phyloP scores from a whole-genome alignment of 2,797 vertebrate genomes.

The Phoxinus dragarum region DNA sequence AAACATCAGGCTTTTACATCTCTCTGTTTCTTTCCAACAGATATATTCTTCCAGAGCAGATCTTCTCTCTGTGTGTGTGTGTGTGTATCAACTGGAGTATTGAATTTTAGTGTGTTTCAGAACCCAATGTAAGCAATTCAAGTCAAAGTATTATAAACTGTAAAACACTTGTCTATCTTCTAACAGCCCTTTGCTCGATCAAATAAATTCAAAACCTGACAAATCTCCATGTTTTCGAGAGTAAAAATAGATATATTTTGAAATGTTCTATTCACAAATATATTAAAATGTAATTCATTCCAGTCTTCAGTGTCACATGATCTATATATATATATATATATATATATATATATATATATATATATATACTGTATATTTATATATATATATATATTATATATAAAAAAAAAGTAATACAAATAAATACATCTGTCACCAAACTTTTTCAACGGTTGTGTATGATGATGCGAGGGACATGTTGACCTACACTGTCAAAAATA shows the following conservation, averaged over 20 bases:
- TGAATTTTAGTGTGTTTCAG: not conserved
- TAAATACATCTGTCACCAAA: too few species aligned
- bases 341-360: too few species aligned
- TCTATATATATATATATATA: not conserved
- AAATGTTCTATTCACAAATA: not conserved
- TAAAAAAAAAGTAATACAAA: too few species aligned
- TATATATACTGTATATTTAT: too few species aligned
- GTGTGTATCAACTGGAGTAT: not conserved
- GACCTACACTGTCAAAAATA: not conserved
- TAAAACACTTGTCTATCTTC: not conserved
- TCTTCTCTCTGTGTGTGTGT: not conserved
- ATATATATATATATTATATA: too few species aligned
- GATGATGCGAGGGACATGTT: not conserved
- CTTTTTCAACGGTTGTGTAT: not conserved
- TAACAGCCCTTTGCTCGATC: not conserved
- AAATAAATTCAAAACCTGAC: not conserved
- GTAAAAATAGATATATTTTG: not conserved
- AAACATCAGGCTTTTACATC: constrained; percentile 32
- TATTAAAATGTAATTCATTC: not conserved
- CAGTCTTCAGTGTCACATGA: not conserved
- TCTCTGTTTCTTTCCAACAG: constrained; percentile 13
- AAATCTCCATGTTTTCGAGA: not conserved
- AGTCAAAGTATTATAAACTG: not conserved
- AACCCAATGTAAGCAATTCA: not conserved
- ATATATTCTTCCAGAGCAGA: not conserved